Percentiles rank a stretch among this genome's conserved stretches.
phyloP scores from a whole-genome alignment of 1,140 invertebrate genomes.

The Temnothorax curvispinosus region DNA sequence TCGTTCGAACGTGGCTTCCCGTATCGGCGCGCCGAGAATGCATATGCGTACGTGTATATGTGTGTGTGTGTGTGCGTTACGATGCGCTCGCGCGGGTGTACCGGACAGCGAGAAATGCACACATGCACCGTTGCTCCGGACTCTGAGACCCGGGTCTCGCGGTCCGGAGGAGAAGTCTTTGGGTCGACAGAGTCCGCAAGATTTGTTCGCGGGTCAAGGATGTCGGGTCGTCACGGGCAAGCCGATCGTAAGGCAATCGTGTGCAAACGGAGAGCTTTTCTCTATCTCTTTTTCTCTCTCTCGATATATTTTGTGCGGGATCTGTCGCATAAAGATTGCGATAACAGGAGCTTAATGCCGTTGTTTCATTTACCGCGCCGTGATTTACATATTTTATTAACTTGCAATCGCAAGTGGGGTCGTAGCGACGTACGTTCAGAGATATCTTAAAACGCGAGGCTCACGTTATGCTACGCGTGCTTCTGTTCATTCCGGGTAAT shows the following conservation, averaged over 20 bases:
- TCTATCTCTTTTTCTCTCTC: not conserved
- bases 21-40: constrained; percentile 60
- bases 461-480: not conserved
- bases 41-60: no score
- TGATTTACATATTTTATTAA: constrained; percentile 8
- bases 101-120: constrained; percentile 49
- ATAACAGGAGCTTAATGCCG: constrained; percentile 28
- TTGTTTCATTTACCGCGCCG: not conserved
- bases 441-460: not conserved
- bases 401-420: not conserved
- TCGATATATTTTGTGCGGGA: not conserved
- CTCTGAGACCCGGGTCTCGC: not conserved
- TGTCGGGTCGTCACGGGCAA: constrained; percentile 32
- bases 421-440: not conserved
- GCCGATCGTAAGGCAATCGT: constrained; percentile 36
- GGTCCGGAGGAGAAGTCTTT: constrained; percentile 12
- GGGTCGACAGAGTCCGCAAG: constrained; percentile 1
- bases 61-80: not conserved
- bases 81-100: constrained; percentile 50
- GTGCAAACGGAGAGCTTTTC: not conserved
- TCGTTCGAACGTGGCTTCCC: constrained; percentile 64
- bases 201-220: constrained; percentile 57
- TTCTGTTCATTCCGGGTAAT: not conserved
- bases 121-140: not conserved
- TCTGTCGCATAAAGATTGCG: constrained; percentile 8